phyloP scores from a whole-genome alignment of 2,888 invertebrate species.

The Trissolcus brochymenae region DNA sequence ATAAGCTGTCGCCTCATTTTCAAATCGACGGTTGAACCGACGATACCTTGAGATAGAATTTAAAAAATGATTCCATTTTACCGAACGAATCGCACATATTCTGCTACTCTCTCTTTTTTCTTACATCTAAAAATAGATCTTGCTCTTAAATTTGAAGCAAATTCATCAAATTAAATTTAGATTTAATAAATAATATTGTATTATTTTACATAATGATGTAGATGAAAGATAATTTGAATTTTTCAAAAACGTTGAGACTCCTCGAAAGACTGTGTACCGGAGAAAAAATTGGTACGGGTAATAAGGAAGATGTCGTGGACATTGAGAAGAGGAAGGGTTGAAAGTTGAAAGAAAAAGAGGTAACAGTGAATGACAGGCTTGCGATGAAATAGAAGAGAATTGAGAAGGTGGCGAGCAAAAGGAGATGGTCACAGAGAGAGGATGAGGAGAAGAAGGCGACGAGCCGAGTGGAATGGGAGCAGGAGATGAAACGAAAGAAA shows the following conservation, averaged over 20 bases:
- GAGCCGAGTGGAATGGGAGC: constrained; percentile 21
- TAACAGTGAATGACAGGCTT: constrained; percentile 1
- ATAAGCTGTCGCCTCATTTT: constrained; percentile 5
- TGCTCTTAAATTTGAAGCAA: too few species aligned
- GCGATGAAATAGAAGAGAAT: constrained; percentile 19
- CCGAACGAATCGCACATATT: too few species aligned
- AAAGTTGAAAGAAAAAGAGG: constrained; percentile 18
- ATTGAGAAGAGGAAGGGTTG: constrained; percentile 17
- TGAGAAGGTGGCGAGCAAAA: constrained; percentile 21
- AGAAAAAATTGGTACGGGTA: not conserved
- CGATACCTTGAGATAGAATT: too few species aligned
- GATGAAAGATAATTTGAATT: too few species aligned
- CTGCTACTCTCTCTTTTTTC: too few species aligned
- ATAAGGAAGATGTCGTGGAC: constrained; percentile 5
- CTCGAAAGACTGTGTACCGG: too few species aligned
- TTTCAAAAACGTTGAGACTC: too few species aligned
- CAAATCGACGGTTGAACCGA: not conserved
- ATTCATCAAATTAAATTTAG: too few species aligned
- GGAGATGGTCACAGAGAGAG: not conserved
- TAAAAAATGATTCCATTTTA: too few species aligned
- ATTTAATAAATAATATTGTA: too few species aligned
- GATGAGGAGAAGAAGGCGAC: constrained; percentile 3
- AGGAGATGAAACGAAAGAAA: constrained; percentile 37
- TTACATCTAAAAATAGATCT: too few species aligned
- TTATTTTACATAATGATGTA: too few species aligned